Percentiles rank a stretch among this genome's conserved stretches.
These are phyloP conservation scores for Phylloscopus trochiloides DNA, from an alignment of 2,113 vertebrate species.

Conservation along the genomic window DNA sequence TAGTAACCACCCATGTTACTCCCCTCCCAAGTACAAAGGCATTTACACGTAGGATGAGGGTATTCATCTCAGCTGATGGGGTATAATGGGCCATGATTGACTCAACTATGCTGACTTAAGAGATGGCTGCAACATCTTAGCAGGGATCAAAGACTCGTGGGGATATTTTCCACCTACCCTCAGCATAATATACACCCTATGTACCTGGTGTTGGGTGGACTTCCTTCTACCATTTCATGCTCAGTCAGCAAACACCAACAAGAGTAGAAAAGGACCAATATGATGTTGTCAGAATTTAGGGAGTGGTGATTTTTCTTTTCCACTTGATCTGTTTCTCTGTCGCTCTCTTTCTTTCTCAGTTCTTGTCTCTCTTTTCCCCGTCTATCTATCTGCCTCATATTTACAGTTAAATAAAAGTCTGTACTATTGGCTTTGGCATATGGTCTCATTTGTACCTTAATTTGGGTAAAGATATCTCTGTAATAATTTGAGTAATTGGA, in stretches of 20 bases:
- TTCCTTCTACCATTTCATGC: not conserved
- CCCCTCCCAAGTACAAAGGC: not conserved
- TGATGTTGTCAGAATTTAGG: not conserved
- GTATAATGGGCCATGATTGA: fast-evolving
- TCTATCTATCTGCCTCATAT: not conserved
- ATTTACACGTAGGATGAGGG: fast-evolving
- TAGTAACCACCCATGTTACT: not conserved
- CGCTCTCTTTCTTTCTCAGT: fast-evolving
- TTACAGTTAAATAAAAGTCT: not conserved
- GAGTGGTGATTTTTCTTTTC: not conserved
- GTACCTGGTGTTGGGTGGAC: not conserved
- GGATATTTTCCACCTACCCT: not conserved
- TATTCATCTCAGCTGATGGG: not conserved
- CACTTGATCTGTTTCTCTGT: not conserved
- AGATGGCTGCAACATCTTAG: not conserved
- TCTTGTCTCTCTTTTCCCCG: not conserved
- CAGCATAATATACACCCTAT: not conserved
- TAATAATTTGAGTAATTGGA: not conserved
- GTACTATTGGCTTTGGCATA: not conserved
- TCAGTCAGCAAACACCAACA: not conserved
- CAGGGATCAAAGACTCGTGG: too few species aligned
- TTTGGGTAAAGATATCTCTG: not conserved
- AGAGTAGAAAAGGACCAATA: not conserved
- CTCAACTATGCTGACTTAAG: not conserved
- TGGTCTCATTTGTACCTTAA: not conserved